phyloP scores from a whole-genome alignment of 2,113 vertebrate species.

The Zingel zingel region DNA sequence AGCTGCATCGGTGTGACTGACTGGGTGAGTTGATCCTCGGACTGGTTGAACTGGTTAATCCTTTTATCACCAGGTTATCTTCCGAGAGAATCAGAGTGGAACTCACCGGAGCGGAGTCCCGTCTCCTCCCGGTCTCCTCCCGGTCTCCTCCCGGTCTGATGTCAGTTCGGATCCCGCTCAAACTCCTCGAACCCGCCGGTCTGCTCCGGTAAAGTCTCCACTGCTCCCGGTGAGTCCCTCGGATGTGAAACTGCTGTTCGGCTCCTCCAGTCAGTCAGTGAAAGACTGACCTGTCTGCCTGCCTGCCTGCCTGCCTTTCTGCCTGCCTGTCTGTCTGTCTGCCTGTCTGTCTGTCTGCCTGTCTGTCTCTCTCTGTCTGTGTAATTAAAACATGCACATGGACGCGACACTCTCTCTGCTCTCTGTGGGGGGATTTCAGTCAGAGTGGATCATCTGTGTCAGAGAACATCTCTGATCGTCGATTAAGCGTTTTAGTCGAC shows the following conservation, averaged over 20 bases:
- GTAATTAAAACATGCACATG: too few relatives aligned
- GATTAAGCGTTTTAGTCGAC: too few relatives aligned
- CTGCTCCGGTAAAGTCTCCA: constrained; percentile 1
- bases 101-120: constrained; percentile 34
- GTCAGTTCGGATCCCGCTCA: background rate
- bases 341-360: too few relatives aligned
- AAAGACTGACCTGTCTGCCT: background rate
- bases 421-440: too few relatives aligned
- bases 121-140: constrained; percentile 18
- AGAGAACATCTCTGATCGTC: too few relatives aligned
- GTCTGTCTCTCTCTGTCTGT: too few relatives aligned
- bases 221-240: background rate
- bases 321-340: too few relatives aligned
- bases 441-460: too few relatives aligned
- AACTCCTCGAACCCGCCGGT: background rate
- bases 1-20: background rate
- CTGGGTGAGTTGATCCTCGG: background rate
- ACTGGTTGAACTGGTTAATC: background rate
- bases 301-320: too few relatives aligned
- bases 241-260: background rate
- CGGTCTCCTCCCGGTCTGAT: constrained; percentile 7
- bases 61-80: background rate
- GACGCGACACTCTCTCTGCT: too few relatives aligned
- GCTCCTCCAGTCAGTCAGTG: constrained; percentile 21
- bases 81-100: background rate